phyloP scores from a whole-genome alignment of 2,888 invertebrate species.

The Lutraria lutraria region DNA sequence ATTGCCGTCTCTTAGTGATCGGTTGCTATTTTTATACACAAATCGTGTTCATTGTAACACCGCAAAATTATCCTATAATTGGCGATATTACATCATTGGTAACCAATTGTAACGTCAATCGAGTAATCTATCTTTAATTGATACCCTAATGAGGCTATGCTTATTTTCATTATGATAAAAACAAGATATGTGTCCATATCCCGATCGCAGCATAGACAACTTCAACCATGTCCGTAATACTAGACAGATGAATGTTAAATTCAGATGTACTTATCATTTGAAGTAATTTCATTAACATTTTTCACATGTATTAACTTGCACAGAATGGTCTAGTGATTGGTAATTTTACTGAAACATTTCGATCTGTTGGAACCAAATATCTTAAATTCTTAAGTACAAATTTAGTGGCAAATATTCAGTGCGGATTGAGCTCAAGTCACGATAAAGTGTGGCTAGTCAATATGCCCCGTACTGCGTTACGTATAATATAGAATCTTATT shows the following conservation, averaged over 20 bases:
- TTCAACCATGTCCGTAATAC: not conserved
- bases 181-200: not conserved
- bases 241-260: not conserved
- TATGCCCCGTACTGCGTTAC: not conserved
- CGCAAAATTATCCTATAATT: not conserved
- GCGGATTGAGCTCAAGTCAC: not conserved
- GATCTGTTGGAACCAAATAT: not conserved
- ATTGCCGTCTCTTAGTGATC: not conserved
- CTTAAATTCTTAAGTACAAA: not conserved
- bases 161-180: not conserved
- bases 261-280: not conserved
- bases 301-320: not conserved
- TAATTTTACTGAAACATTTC: not conserved
- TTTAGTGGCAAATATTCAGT: not conserved
- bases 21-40: not conserved
- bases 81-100: not conserved
- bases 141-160: not conserved
- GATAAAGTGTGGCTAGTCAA: not conserved
- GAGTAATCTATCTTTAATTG: not conserved
- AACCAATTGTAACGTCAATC: not conserved
- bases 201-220: not conserved
- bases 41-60: not conserved
- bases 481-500: not conserved
- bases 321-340: not conserved
- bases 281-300: not conserved